phyloP scores from a whole-genome alignment of 2,113 vertebrate species.

The Oenanthe melanoleuca region DNA sequence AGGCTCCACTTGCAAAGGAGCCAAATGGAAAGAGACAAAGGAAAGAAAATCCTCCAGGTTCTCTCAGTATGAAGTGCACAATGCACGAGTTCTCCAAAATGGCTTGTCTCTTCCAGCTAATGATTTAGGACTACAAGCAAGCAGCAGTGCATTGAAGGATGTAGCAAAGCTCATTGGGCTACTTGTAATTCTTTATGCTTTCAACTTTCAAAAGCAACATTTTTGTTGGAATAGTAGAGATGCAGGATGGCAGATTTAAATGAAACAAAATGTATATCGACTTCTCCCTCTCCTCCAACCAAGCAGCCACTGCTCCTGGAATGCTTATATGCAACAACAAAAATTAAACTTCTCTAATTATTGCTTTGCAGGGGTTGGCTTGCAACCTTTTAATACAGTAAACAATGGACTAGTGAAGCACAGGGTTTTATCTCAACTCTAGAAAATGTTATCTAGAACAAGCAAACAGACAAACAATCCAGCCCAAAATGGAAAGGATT shows the following conservation, averaged over 20 bases:
- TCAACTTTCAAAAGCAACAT: conserved; percentile 20
- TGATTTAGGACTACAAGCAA: neutral
- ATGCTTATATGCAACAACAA: neutral
- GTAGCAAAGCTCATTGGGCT: neutral
- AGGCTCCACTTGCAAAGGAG: conserved; percentile 31
- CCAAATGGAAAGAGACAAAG: conserved; percentile 35
- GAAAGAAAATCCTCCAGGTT: neutral
- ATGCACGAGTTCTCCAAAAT: neutral
- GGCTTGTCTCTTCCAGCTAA: neutral
- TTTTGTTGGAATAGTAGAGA: conserved; percentile 13
- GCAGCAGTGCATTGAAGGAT: neutral
- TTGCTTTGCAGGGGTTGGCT: neutral
- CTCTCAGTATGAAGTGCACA: neutral
- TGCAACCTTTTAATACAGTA: neutral
- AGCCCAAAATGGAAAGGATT: neutral
- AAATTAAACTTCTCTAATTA: neutral
- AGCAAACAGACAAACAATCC: neutral
- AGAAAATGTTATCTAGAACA: conserved; percentile 5
- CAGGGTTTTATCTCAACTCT: neutral
- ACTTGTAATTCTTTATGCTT: conserved; percentile 27
- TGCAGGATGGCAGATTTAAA: neutral
- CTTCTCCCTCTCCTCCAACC: neutral
- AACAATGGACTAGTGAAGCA: neutral
- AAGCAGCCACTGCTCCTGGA: neutral
- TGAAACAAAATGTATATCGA: neutral